Conservation (phyloP, 1,140 invertebrate species). For the Tachypleus tridentatus region DNA sequence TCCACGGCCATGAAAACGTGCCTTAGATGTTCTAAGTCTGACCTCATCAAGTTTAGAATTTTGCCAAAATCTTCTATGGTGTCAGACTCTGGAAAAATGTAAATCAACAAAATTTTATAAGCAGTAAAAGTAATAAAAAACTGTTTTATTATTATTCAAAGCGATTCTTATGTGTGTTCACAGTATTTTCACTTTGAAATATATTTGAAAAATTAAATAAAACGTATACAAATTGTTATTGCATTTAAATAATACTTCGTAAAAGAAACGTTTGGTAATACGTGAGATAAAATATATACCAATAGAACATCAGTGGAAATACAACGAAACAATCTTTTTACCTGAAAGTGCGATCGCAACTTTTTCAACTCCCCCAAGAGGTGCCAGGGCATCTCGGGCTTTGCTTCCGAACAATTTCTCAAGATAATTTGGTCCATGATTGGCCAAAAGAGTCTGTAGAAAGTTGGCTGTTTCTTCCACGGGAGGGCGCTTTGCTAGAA, state of each 20-base stretch:
- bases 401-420: slow-evolving; percentile 90
- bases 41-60: slow-evolving; percentile 67
- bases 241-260: too few species aligned
- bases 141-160: too few species aligned
- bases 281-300: too few species aligned
- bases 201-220: too few species aligned
- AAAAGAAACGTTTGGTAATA: too few species aligned
- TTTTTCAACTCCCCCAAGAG: slow-evolving; percentile 81
- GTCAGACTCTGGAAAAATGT: slow-evolving; percentile 61
- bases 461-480: slow-evolving; percentile 93
- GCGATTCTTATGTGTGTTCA: too few species aligned
- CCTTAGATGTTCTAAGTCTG: slow-evolving; percentile 79
- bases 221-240: too few species aligned
- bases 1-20: slow-evolving; percentile 92
- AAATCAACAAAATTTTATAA: too few species aligned
- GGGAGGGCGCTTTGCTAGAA: slow-evolving; percentile 78
- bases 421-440: slow-evolving; percentile 89
- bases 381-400: slow-evolving; percentile 77
- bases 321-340: slow-evolving; percentile 33
- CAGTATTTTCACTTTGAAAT: too few species aligned
- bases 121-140: too few species aligned
- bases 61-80: slow-evolving; percentile 88
- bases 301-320: too few species aligned
- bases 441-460: slow-evolving; percentile 76
- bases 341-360: slow-evolving; percentile 88